phyloP scores from a whole-genome alignment of 2,888 invertebrate genomes.

The Coleophora deauratella region DNA sequence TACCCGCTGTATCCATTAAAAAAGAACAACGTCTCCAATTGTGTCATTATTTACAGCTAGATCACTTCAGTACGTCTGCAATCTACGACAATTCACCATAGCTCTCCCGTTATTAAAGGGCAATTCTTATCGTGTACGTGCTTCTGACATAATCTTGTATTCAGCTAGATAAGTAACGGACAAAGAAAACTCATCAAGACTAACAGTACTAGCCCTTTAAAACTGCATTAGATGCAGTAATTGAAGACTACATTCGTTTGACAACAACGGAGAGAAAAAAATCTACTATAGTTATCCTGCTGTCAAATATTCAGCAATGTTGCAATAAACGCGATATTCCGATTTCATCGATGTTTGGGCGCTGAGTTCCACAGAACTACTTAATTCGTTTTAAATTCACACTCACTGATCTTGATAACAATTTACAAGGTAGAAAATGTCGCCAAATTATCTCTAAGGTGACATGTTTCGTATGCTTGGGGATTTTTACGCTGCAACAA shows the following conservation, averaged over 20 bases:
- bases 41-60: conserved; percentile 69
- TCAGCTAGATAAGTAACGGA: conserved; percentile 37
- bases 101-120: conserved; percentile 64
- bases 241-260: not conserved
- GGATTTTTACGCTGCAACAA: conserved; percentile 27
- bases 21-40: conserved; percentile 49
- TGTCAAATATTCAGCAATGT: no score
- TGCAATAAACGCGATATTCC: no score
- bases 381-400: conserved; percentile 35
- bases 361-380: no score
- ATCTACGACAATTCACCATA: conserved; percentile 62
- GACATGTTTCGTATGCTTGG: conserved; percentile 28
- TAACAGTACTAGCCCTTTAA: conserved; percentile 32
- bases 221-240: conserved; percentile 21
- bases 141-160: conserved; percentile 51
- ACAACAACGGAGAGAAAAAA: no score
- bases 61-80: conserved; percentile 52
- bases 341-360: no score
- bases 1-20: conserved; percentile 26
- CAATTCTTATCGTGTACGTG: conserved; percentile 61
- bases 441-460: conserved; percentile 39
- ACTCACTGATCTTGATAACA: conserved; percentile 50
- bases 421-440: conserved; percentile 30
- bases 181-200: conserved; percentile 28
- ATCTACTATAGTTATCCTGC: no score